Conservation (phyloP, 2,797 vertebrate species). For the Hybognathus amarus region DNA sequence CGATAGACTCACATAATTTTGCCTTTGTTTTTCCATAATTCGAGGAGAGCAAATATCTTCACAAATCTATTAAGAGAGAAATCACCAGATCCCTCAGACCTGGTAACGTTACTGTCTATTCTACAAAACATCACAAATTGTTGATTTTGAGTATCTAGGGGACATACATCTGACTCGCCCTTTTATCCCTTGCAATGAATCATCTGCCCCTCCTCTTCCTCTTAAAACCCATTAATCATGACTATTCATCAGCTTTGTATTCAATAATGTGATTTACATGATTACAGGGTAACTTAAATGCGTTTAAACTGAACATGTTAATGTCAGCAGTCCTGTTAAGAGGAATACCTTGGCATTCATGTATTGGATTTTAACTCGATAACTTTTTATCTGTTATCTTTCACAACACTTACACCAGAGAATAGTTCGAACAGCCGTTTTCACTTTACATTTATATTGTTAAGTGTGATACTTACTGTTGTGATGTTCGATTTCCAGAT, state of each 20-base stretch:
- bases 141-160: not conserved
- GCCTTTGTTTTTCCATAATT: conserved; percentile 13
- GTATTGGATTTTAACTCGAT: not conserved
- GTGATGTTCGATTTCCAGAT: not conserved
- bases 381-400: not conserved
- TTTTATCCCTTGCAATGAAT: conserved; percentile 27
- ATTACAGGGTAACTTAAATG: not conserved
- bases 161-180: not conserved
- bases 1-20: conserved; percentile 18
- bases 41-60: conserved; percentile 5
- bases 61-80: conserved; percentile 24
- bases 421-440: not conserved
- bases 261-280: conserved; percentile 11
- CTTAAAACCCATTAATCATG: not conserved
- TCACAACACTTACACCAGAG: not conserved
- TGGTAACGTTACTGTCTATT: not conserved
- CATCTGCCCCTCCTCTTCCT: conserved; percentile 35
- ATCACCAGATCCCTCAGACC: not conserved
- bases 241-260: not conserved
- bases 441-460: not conserved
- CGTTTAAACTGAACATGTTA: not conserved
- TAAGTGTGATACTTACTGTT: conserved; percentile 9
- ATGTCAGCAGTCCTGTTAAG: not conserved
- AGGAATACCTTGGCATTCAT: not conserved
- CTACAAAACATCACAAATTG: conserved; percentile 31